Percentiles rank a stretch among this genome's conserved stretches.
Conservation (phyloP, 2,888 invertebrate genomes). For the Smittia sp. region DNA sequence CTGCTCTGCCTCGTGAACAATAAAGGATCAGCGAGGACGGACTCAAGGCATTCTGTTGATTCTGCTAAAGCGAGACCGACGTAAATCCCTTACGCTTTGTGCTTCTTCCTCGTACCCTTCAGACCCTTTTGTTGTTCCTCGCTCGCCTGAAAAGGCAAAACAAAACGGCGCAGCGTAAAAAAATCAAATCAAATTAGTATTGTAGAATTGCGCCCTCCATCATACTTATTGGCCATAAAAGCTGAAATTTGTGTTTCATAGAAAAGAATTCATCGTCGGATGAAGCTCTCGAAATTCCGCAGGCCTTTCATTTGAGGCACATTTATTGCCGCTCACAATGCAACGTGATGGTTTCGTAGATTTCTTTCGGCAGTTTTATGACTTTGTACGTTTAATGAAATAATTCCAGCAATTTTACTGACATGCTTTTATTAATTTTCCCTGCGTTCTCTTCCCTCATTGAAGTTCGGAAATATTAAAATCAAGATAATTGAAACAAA, state of each 20-base stretch:
- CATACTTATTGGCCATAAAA: constrained; percentile 34
- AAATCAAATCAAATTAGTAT: constrained; percentile 34
- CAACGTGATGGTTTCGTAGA: not conserved
- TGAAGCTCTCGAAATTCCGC: not conserved
- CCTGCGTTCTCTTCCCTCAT: not conserved
- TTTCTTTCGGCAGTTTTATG: not conserved
- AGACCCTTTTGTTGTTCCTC: not conserved
- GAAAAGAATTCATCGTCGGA: not conserved
- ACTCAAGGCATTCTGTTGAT: not conserved
- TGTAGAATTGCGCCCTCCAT: constrained; percentile 34
- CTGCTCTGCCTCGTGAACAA: not conserved
- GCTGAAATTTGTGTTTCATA: not conserved
- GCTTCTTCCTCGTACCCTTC: not conserved
- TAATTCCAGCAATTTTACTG: not conserved
- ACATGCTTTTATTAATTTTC: not conserved
- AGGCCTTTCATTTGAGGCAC: not conserved
- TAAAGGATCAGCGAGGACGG: not conserved
- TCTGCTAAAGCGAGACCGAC: not conserved
- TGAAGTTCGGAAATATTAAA: not conserved
- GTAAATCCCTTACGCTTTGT: not conserved
- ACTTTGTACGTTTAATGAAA: not conserved
- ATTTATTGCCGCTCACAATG: not conserved
- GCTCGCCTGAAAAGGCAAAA: not conserved
- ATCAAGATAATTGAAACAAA: constrained; percentile 20
- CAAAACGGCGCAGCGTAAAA: not conserved